These are phyloP conservation scores for Campoplex nolae DNA, from an alignment of 2,888 invertebrate species.

Conservation along the genomic window DNA sequence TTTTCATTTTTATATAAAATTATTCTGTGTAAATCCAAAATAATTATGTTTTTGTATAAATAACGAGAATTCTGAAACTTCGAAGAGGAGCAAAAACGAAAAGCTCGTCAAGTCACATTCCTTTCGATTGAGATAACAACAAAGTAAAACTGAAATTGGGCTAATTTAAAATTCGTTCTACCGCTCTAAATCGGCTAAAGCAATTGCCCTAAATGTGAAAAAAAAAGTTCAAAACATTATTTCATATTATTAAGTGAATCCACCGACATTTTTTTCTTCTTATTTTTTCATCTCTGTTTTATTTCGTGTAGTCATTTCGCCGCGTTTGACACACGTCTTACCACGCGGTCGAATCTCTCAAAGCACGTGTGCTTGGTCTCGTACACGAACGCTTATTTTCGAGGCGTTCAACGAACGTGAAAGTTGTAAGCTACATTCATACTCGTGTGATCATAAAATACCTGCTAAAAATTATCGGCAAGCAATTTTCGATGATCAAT, in stretches of 20 bases:
- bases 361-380: constrained; percentile 5
- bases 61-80: no score
- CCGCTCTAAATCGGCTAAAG: background rate
- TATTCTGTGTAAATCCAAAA: no score
- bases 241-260: background rate
- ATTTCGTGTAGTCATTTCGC: background rate
- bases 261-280: background rate
- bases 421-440: constrained; percentile 45
- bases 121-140: no score
- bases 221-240: background rate
- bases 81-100: no score
- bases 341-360: background rate
- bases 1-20: no score
- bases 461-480: constrained; percentile 29
- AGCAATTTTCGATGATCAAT: constrained; percentile 35
- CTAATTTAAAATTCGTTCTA: background rate
- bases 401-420: constrained; percentile 32
- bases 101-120: no score
- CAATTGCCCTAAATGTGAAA: background rate
- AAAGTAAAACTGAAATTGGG: no score
- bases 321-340: background rate
- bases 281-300: background rate
- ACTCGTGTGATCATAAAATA: constrained; percentile 2
- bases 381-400: background rate
- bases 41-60: no score